phyloP scores from a whole-genome alignment of 1,140 invertebrate genomes.

The Goniozus legneri region DNA sequence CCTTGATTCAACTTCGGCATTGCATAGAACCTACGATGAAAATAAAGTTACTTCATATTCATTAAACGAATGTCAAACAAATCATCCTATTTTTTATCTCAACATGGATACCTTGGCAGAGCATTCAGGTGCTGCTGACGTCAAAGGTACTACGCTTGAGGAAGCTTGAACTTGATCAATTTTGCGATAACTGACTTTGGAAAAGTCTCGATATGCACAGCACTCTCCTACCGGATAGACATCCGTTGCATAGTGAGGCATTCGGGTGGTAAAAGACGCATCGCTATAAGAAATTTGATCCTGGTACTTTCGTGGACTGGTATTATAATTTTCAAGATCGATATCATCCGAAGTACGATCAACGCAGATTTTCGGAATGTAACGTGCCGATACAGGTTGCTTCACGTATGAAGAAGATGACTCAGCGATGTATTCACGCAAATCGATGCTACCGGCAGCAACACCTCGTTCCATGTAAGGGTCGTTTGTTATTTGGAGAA shows the following conservation, averaged over 20 bases:
- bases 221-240: constrained; percentile 22
- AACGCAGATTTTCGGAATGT: constrained; percentile 39
- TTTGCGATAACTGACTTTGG: constrained; percentile 11
- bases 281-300: constrained; percentile 22
- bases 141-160: constrained; percentile 10
- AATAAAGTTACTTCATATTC: no score
- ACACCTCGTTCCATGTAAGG: constrained; percentile 39
- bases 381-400: constrained; percentile 25
- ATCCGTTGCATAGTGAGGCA: constrained; percentile 14
- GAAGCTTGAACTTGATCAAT: background rate
- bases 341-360: constrained; percentile 40
- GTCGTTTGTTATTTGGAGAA: constrained; percentile 25
- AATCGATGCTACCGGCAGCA: constrained; percentile 43
- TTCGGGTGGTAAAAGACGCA: background rate
- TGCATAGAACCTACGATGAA: constrained; percentile 41
- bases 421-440: constrained; percentile 41
- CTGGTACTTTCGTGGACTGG: constrained; percentile 47
- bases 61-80: no score
- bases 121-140: no score
- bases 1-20: constrained; percentile 44
- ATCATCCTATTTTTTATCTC: no score
- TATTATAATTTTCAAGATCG: constrained; percentile 44
- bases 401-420: constrained; percentile 29
- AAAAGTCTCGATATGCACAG: constrained; percentile 25
- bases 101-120: no score